phyloP scores from a whole-genome alignment of 2,888 invertebrate genomes.

The Stegophylla sp. region DNA sequence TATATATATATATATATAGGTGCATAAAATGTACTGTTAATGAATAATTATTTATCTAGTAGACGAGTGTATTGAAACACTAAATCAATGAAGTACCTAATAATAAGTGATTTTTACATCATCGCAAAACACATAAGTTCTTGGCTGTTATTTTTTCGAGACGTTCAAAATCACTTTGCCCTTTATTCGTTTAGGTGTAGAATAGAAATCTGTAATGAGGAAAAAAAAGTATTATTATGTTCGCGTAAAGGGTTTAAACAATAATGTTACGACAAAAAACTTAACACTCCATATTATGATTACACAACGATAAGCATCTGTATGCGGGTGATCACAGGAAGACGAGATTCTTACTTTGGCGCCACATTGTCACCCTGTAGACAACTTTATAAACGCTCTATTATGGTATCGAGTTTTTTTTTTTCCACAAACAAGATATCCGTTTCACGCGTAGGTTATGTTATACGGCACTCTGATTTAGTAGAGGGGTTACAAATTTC shows the following conservation, averaged over 20 bases:
- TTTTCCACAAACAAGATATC: conserved; percentile 21
- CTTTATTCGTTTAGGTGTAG: not conserved
- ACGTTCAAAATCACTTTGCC: too few species aligned
- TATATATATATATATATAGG: too few species aligned
- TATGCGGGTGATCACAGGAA: conserved; percentile 58
- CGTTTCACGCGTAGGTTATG: conserved; percentile 31
- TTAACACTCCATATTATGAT: conserved; percentile 22
- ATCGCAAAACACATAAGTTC: too few species aligned
- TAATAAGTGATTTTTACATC: too few species aligned
- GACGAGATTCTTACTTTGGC: conserved; percentile 50
- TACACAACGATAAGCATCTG: conserved; percentile 34
- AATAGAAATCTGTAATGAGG: not conserved
- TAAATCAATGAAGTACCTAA: too few species aligned
- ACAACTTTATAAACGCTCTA: conserved; percentile 43
- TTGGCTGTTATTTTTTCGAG: too few species aligned
- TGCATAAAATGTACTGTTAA: too few species aligned
- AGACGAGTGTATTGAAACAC: too few species aligned
- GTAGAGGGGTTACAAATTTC: not conserved
- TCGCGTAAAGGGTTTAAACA: not conserved
- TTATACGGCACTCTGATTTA: not conserved
- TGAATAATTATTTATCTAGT: too few species aligned
- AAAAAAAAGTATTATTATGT: not conserved
- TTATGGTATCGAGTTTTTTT: conserved; percentile 30
- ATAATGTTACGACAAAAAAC: conserved; percentile 39
- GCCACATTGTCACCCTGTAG: conserved; percentile 56